Evolutionary conservation across 2,797 vertebrate genomes (phyloP).

Genomic region (Nothura maculosa): DNA sequence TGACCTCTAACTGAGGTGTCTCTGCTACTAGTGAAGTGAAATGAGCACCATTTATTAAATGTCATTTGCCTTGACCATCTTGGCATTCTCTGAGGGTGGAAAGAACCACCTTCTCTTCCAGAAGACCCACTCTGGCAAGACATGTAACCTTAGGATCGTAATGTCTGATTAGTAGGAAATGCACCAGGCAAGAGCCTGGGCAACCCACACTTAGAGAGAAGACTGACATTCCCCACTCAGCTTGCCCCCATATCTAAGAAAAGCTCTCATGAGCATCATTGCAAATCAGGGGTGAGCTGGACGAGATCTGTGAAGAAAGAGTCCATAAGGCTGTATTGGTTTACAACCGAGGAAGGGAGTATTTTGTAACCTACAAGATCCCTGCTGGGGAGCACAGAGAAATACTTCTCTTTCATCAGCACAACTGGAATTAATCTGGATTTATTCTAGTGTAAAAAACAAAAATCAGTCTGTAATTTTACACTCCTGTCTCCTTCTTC

Average conservation of each 20-base stretch:
- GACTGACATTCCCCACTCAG: too few species aligned
- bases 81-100: neutral
- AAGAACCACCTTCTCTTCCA: neutral
- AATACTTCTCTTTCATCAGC: slow-evolving; percentile 14
- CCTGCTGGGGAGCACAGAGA: neutral
- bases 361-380: neutral
- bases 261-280: neutral
- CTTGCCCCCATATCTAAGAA: neutral
- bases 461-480: neutral
- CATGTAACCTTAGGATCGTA: neutral
- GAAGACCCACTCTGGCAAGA: neutral
- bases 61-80: neutral
- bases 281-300: neutral
- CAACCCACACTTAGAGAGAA: neutral
- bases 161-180: neutral
- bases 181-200: neutral
- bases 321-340: neutral
- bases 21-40: neutral
- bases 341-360: neutral
- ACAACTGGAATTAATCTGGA: slow-evolving; percentile 24
- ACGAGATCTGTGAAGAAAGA: neutral
- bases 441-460: neutral
- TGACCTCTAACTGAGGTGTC: neutral
- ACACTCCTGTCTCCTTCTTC: neutral
- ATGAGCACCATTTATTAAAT: neutral